Base-by-base conservation (phyloP, 2,113 vertebrate genomes). In the Axis porcinus region DNA sequence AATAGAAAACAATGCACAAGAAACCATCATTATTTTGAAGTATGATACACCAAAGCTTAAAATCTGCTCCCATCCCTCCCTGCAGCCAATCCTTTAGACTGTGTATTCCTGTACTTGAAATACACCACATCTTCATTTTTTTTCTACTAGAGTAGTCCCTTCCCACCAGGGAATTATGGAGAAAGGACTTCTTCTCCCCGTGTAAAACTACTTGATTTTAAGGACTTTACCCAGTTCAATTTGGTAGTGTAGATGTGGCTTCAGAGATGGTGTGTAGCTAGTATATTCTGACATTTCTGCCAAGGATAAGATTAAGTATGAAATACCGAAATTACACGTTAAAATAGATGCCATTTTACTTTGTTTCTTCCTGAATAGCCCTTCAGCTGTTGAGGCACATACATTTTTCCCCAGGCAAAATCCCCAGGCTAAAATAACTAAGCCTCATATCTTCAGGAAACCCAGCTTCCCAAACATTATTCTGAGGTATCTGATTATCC, bases 391-490 rank as follows among this genome's bases (percentile, higher is more conserved):
- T 96, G 96, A 97, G 89, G 89, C 97, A 96, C 94, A 96, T 82
- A 97, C 79, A 96, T 96, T 97, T 98, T 98, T 95, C 98, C 98
- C 96, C 97, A 98, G 98, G 97, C 97, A 96, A 98, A 97, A 95
- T 98, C 98, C 98, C 95, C 97, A 98, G 98, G 98, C 98, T 97
- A 98, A 96, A 97, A 90, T 95, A 97, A 97, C 95, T 60, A 86
- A 96, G 96, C 81, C 81, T 97, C 83, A 45, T 21, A 83, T 98
- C 91, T 89, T 97, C 43, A 57, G 95, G 95, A 96, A 97, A 95
- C 54, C 36, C 86, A 79, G 96, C 60, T 93, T 97, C 86, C 86
- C 86, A 93, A 98, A 97, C 95, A 79, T 78, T 70, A 95, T 82
- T 89, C 83, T 95, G 89, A 89, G 62, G 58, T 94, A 78, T 89